Conservation (phyloP, 2,888 invertebrate species). For the Drosophila atroscutellata region DNA sequence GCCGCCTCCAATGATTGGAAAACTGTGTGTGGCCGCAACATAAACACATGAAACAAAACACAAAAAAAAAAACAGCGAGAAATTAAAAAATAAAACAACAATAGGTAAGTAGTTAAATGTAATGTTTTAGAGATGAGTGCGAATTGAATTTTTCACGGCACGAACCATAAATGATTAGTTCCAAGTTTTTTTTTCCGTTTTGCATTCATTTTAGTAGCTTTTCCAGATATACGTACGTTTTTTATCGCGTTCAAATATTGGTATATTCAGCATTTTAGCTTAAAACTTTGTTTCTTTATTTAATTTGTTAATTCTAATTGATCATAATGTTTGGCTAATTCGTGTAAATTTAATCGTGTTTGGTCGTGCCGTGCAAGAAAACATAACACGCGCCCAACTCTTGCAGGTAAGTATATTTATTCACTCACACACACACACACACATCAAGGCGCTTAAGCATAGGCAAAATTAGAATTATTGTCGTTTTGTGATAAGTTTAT, state of each 20-base stretch:
- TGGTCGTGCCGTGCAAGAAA: neutral
- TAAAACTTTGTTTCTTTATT: neutral
- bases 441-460: slow-evolving; percentile 19
- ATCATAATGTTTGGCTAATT: neutral
- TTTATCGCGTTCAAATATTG: neutral
- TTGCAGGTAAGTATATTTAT: slow-evolving; percentile 1
- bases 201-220: neutral
- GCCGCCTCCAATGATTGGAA: slow-evolving; percentile 42
- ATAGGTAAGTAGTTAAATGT: slow-evolving; percentile 7
- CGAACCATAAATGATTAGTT: neutral
- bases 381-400: neutral
- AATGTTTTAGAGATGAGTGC: slow-evolving; percentile 1
- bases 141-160: slow-evolving; percentile 6
- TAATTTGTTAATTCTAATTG: neutral
- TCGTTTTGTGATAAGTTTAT: slow-evolving; percentile 63
- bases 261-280: neutral
- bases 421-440: neutral
- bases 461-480: slow-evolving; percentile 64
- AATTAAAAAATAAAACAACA: slow-evolving; percentile 23
- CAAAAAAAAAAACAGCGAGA: slow-evolving; percentile 21
- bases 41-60: slow-evolving; percentile 25
- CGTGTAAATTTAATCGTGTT: neutral
- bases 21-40: slow-evolving; percentile 29
- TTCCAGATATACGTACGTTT: neutral
- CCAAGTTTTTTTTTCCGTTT: neutral